These are phyloP conservation scores for Drosophila parabipectinata DNA, from an alignment of 1,140 invertebrate genomes.

Conservation along the genomic window DNA sequence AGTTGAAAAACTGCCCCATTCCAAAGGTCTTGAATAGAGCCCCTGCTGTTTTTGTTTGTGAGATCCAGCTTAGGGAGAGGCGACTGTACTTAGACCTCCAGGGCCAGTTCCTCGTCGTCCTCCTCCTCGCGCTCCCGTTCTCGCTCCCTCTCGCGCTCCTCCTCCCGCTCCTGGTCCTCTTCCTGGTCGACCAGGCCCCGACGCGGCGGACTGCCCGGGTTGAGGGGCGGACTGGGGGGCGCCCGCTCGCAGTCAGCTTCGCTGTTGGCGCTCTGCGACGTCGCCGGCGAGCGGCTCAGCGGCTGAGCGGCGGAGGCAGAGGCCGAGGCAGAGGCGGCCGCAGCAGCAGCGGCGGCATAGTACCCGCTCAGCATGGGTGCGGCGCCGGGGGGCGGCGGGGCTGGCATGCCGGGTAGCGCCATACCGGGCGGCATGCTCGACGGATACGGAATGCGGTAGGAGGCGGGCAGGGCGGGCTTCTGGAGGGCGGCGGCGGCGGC, in stretches of 20 bases:
- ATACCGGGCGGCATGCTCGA: constrained; percentile 66
- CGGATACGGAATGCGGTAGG: constrained; percentile 86
- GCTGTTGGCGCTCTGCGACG: constrained; percentile 68
- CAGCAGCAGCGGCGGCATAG: constrained; percentile 63
- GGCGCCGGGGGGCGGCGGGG: constrained; percentile 53
- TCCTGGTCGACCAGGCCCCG: constrained; percentile 32
- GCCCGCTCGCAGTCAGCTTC: constrained; percentile 62
- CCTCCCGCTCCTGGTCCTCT: constrained; percentile 12
- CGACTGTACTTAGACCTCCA: constrained; percentile 65
- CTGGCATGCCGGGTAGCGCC: constrained; percentile 65
- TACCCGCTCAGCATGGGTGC: constrained; percentile 73
- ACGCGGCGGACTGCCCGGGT: constrained; percentile 81
- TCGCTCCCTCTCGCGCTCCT: constrained; percentile 3
- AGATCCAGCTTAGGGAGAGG: constrained; percentile 59
- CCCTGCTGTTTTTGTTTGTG: constrained; percentile 24
- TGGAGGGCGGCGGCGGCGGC: constrained; percentile 88
- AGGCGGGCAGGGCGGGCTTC: constrained; percentile 90
- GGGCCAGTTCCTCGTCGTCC: constrained; percentile 78
- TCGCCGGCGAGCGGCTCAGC: constrained; percentile 55
- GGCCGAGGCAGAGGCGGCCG: constrained; percentile 30
- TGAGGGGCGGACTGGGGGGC: constrained; percentile 77
- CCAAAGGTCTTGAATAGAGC: constrained; percentile 7
- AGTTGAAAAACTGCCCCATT: not conserved
- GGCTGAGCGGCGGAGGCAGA: constrained; percentile 20
- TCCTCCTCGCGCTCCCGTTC: constrained; percentile 31